Base-by-base conservation (phyloP, 1,140 invertebrate genomes). In the Steinernema khuongi region DNA sequence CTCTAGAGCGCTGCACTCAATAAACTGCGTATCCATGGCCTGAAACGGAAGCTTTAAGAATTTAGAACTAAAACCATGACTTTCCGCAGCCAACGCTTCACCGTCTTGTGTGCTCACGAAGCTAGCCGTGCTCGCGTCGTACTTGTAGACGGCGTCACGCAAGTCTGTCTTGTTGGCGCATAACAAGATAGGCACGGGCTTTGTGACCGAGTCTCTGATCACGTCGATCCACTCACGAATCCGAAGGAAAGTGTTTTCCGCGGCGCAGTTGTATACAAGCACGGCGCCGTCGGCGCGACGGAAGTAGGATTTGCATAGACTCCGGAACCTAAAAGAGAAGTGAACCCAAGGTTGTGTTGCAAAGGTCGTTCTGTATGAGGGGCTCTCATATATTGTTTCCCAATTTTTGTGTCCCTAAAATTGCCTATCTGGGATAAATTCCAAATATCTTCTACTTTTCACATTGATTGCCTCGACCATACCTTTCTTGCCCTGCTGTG, bases 401-500 rank as follows among this genome's bases (percentile, higher is more conserved):
- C n/a, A n/a, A n/a, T n/a, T n/a, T n/a, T n/a, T n/a, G n/a, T n/a
- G n/a, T n/a, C n/a, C n/a, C n/a, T n/a, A n/a, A n/a, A n/a, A n/a
- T n/a, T n/a, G n/a, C n/a, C n/a, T n/a, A n/a, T 68, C 30, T 50
- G 11, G 29, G 29, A 70, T 11, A 70, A 19, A 11, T 19, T 70
- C n/a, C 14, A 60, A 43, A 14, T 11, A 11, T 60, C 11, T 60
- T 17, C 70, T 28, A n/a, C 71, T 76, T 72, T 14, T 76, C 11
- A 72, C 11, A 30, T 74, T 72, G 18, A 11, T 29, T 68, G 70
- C 11, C 14, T 7, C 31, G 29, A 71, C 17, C 68, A 7, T 18
- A 88, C 88, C 88, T 86, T 81, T 88, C 88, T 78, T 88, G 88
- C 7, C 89, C 89, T 66, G 90, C 89, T 1, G 90, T 90, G 76